phyloP scores from a whole-genome alignment of 1,140 invertebrate genomes.

The Augochlora pura region DNA sequence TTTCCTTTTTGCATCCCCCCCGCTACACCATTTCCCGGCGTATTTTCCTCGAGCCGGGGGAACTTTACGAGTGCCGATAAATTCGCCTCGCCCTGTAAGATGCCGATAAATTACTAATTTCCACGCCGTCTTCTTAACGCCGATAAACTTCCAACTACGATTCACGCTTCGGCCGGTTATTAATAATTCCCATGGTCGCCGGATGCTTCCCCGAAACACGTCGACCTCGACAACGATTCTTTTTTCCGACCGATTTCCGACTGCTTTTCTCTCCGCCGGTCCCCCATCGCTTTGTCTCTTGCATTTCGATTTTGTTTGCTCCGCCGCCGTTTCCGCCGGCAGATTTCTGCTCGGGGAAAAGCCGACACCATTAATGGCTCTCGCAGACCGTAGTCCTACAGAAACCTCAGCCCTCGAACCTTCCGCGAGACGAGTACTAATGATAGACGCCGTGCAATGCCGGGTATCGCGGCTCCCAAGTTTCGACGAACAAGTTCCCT shows the following conservation, averaged over 20 bases:
- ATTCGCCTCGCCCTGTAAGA: conserved; percentile 27
- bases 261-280: too few relatives aligned
- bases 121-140: conserved; percentile 37
- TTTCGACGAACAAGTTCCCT: conserved; percentile 51
- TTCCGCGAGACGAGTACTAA: conserved; percentile 48
- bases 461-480: conserved; percentile 50
- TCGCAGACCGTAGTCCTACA: not conserved
- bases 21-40: not conserved
- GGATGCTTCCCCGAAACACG: not conserved
- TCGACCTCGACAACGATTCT: not conserved
- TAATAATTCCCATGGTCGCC: conserved; percentile 14
- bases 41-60: conserved; percentile 21
- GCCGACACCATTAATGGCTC: not conserved
- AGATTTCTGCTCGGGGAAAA: not conserved
- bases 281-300: not conserved
- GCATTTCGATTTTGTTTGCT: not conserved
- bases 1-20: not conserved
- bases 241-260: not conserved
- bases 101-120: conserved; percentile 49
- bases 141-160: conserved; percentile 39
- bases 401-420: conserved; percentile 27
- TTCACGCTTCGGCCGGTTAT: conserved; percentile 32
- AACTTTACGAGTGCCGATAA: conserved; percentile 39
- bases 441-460: conserved; percentile 50
- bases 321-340: not conserved